A percentile compares a stretch with the other conserved stretches of the same genome.
Evolutionary conservation across 2,888 invertebrate genomes (phyloP).

Genomic region (Agrotis puta): DNA sequence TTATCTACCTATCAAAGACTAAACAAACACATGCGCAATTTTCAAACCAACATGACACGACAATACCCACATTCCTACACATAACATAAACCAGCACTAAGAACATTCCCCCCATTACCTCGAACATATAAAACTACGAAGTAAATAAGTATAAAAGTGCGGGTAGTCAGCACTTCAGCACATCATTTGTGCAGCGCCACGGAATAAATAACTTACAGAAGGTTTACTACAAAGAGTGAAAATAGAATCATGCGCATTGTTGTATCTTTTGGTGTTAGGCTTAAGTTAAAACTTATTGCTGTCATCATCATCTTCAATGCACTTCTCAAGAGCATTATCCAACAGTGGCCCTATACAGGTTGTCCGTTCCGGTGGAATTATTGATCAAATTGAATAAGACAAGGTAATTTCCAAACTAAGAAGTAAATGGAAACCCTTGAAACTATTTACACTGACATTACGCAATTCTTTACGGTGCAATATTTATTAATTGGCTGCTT

Average conservation of each 20-base stretch:
- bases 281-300: too few relatives aligned
- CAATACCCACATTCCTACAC: not conserved
- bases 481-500: too few relatives aligned
- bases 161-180: slow-evolving; percentile 49
- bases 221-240: not conserved
- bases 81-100: slow-evolving; percentile 4
- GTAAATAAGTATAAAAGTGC: slow-evolving; percentile 46
- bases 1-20: too few relatives aligned
- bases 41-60: not conserved
- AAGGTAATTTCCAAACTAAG: too few relatives aligned
- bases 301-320: too few relatives aligned
- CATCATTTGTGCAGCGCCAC: slow-evolving; percentile 50
- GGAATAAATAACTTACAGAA: slow-evolving; percentile 13
- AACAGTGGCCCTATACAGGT: too few relatives aligned
- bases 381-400: too few relatives aligned
- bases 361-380: too few relatives aligned
- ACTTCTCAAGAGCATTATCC: too few relatives aligned
- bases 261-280: not conserved
- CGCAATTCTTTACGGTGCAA: too few relatives aligned
- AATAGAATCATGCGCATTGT: not conserved
- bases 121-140: slow-evolving; percentile 43
- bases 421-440: too few relatives aligned
- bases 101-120: slow-evolving; percentile 24
- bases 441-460: too few relatives aligned
- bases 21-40: not conserved